These are phyloP conservation scores for Poecilus cupreus DNA, from an alignment of 2,888 invertebrate genomes.

Conservation along the genomic window DNA sequence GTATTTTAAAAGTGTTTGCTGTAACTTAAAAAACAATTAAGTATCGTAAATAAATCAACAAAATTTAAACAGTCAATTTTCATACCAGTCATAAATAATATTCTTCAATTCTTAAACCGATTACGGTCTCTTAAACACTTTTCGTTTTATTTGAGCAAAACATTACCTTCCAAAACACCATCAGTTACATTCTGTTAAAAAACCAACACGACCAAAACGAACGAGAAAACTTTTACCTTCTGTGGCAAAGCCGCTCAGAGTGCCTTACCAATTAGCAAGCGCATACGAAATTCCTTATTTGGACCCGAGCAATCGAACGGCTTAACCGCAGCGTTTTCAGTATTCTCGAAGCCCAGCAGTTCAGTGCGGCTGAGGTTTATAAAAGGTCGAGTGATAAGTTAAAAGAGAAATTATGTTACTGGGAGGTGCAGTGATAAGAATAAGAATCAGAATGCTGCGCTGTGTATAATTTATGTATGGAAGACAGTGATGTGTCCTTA, in stretches of 20 bases:
- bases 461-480: too few relatives aligned
- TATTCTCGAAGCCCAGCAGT: background rate
- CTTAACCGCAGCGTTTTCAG: slow-evolving; percentile 2
- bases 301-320: background rate
- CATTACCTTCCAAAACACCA: slow-evolving; percentile 5
- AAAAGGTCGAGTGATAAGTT: slow-evolving; percentile 28
- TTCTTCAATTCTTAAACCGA: slow-evolving; percentile 32
- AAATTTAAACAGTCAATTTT: slow-evolving; percentile 42
- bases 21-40: slow-evolving; percentile 13
- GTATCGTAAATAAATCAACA: slow-evolving; percentile 41
- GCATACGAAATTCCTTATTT: slow-evolving; percentile 53
- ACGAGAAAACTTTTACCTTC: slow-evolving; percentile 50
- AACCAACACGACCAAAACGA: slow-evolving; percentile 61
- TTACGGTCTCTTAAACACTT: slow-evolving; percentile 22
- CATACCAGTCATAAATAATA: slow-evolving; percentile 35
- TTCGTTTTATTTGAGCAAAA: slow-evolving; percentile 41
- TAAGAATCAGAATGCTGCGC: too few relatives aligned
- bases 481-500: background rate
- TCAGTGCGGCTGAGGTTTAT: background rate
- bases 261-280: slow-evolving; percentile 39
- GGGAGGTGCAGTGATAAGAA: slow-evolving; percentile 7
- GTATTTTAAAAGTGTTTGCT: slow-evolving; percentile 3
- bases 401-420: slow-evolving; percentile 20
- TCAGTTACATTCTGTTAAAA: slow-evolving; percentile 58
- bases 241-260: slow-evolving; percentile 40